Evolutionary conservation across 2,888 invertebrate genomes (phyloP).

Genomic region (Colostygia pectinataria): DNA sequence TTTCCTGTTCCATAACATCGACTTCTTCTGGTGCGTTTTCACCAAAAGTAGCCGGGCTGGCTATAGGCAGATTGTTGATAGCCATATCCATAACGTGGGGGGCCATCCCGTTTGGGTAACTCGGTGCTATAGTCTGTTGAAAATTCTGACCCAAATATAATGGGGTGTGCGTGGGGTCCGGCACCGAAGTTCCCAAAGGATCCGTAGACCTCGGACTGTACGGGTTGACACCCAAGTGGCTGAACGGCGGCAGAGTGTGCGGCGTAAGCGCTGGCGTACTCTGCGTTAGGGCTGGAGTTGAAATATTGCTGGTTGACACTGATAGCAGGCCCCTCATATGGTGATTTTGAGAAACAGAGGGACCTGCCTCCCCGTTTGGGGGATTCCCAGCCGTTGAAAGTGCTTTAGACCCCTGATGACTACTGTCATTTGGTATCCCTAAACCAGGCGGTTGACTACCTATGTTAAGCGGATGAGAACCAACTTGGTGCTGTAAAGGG

Average conservation of each 20-base stretch:
- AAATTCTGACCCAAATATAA: slow-evolving; percentile 84
- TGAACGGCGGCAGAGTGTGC: slow-evolving; percentile 83
- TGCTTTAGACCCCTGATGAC: slow-evolving; percentile 69
- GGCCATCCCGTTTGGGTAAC: slow-evolving; percentile 93
- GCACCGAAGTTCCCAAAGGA: slow-evolving; percentile 82
- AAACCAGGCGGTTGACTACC: slow-evolving; percentile 81
- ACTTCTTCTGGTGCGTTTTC: slow-evolving; percentile 79
- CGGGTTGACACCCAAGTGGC: slow-evolving; percentile 83
- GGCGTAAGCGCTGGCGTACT: slow-evolving; percentile 81
- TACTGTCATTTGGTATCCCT: slow-evolving; percentile 71
- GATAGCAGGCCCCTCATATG: slow-evolving; percentile 95
- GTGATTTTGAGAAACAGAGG: slow-evolving; percentile 93
- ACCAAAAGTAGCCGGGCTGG: slow-evolving; percentile 94
- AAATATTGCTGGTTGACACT: slow-evolving; percentile 88
- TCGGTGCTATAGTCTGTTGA: slow-evolving; percentile 85
- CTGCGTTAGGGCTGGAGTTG: slow-evolving; percentile 81
- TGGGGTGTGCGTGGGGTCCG: slow-evolving; percentile 84
- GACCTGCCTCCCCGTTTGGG: slow-evolving; percentile 98
- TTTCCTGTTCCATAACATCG: slow-evolving; percentile 76
- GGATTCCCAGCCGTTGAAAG: slow-evolving; percentile 87
- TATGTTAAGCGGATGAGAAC: slow-evolving; percentile 82
- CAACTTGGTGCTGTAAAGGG: slow-evolving; percentile 79
- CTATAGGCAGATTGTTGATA: slow-evolving; percentile 86
- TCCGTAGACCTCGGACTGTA: slow-evolving; percentile 84
- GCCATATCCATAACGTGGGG: slow-evolving; percentile 92